Evolutionary conservation across 2,113 vertebrate species (phyloP), one percentile per base, ranked within the genome.

Genomic region (Nothoprocta pentlandii): DNA sequence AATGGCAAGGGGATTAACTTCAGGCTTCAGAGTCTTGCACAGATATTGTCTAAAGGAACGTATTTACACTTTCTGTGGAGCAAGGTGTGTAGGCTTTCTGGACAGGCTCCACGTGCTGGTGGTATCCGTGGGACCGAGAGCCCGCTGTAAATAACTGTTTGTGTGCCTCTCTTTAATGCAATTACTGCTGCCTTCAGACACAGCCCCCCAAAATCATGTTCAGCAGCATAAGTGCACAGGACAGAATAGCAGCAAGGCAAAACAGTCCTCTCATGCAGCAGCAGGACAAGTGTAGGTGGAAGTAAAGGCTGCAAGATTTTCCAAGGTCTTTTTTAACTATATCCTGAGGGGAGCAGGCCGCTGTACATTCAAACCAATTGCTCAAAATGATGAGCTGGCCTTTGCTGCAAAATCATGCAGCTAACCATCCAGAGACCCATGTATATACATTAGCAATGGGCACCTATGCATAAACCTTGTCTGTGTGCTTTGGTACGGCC

Each of bases 31-130:
- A 44, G 11, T 21, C 41, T 39, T 61, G 17, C 5, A 2, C 53
- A 8, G 34, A 2, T 39, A 78, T 44, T 0, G 0, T 17, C 30
- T 83, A 44, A 85, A 70, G 66, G 15, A 76, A 0, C 9, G 32
- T 41, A 30, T 53, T 1, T 44, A 19, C 32, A 22, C 26, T 39
- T 61, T 26, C n/a, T 32, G 28, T 17, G n/a, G 22, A 63, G 58
- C 66, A 39, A 82, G 21, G 8, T 1, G 2, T 34, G 20, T 32
- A 54, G 22, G 1, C 51, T 77, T 26, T 36, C 30, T 25, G 19
- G 49, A 62, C n/a, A 4, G 34, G 11, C 8, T 36, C 12, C 6
- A 3, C 0, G 34, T 11, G 16, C 19, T 30, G 20, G 36, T 54
- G 46, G 54, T 41, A 77, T 73, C 16, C 25, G 23, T 16, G n/a